Conservation (phyloP, 1,140 invertebrate genomes). For the Chelonus insularis region DNA sequence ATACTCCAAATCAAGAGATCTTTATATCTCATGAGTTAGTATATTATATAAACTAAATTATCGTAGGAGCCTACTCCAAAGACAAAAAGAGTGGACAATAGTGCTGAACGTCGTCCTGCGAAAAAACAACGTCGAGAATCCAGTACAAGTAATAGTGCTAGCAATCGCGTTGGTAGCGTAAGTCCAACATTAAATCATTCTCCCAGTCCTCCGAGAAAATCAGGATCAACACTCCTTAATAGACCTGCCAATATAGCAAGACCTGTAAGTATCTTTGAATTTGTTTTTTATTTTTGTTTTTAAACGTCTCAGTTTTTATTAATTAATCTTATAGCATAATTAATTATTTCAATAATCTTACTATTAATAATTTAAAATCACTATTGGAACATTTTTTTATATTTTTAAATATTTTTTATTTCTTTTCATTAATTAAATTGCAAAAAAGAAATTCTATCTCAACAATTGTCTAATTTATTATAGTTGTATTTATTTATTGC, state of each 20-base stretch:
- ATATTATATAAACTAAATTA: slow-evolving; percentile 10
- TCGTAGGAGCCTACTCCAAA: slow-evolving; percentile 51
- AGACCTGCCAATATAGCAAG: slow-evolving; percentile 68
- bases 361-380: too few relatives aligned
- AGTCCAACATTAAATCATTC: slow-evolving; percentile 61
- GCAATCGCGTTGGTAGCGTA: slow-evolving; percentile 47
- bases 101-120: slow-evolving; percentile 42
- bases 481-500: too few relatives aligned
- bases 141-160: slow-evolving; percentile 49
- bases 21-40: too few relatives aligned
- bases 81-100: slow-evolving; percentile 47
- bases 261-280: slow-evolving; percentile 65
- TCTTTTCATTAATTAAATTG: too few relatives aligned
- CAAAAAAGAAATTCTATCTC: too few relatives aligned
- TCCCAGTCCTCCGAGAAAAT: slow-evolving; percentile 61
- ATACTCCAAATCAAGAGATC: too few relatives aligned
- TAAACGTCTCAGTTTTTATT: too few relatives aligned
- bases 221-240: slow-evolving; percentile 64
- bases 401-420: too few relatives aligned
- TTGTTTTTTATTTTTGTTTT: slow-evolving; percentile 16
- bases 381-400: too few relatives aligned
- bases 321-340: too few relatives aligned
- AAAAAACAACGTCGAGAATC: slow-evolving; percentile 55
- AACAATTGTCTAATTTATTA: too few relatives aligned
- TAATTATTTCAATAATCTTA: too few relatives aligned